Conservation (phyloP, 1,140 invertebrate genomes). For the Cydia splendana region DNA sequence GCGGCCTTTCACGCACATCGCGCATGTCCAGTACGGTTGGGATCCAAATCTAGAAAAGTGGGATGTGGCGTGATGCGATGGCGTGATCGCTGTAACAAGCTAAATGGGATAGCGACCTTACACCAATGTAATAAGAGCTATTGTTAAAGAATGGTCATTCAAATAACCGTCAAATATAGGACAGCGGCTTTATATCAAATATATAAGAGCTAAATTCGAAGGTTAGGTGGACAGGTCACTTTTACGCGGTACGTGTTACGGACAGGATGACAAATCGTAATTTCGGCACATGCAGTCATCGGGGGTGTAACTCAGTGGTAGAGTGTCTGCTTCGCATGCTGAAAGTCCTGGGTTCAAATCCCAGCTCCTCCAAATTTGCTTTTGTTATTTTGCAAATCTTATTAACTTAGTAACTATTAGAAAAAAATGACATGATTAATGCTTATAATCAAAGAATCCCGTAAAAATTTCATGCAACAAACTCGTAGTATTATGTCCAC, state of each 20-base stretch:
- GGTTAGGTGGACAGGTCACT: not conserved
- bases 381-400: conserved; percentile 13
- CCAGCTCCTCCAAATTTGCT: conserved; percentile 63
- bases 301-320: conserved; percentile 79
- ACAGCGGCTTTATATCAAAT: not conserved
- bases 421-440: no score
- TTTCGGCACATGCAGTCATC: conserved; percentile 1
- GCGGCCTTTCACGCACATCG: conserved; percentile 26
- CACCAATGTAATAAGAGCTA: not conserved
- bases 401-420: no score
- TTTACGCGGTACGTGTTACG: not conserved
- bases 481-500: not conserved
- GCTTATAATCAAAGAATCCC: not conserved
- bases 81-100: conserved; percentile 1
- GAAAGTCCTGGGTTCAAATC: conserved; percentile 86
- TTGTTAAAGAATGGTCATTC: not conserved
- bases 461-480: not conserved
- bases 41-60: conserved; percentile 31
- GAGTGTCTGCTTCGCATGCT: conserved; percentile 86
- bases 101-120: not conserved
- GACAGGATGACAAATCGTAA: conserved; percentile 1
- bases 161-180: not conserved
- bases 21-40: conserved; percentile 20
- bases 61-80: conserved; percentile 26
- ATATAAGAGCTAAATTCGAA: not conserved